Percentiles rank a stretch among this genome's conserved stretches.
phyloP scores from a whole-genome alignment of 53 echinoderm and acorn worm species.

The Paelopatides confundens region DNA sequence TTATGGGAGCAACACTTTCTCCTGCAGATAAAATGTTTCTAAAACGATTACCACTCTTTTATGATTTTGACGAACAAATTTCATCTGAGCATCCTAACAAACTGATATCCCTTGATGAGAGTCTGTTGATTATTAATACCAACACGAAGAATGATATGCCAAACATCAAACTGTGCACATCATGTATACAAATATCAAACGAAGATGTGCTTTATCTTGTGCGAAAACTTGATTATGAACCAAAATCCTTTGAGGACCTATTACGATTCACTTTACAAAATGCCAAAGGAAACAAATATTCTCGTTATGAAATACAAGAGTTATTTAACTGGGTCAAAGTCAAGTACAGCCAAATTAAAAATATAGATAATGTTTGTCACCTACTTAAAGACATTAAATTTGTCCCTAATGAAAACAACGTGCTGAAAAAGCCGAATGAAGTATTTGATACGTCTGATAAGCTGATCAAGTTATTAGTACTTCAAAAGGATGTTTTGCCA shows the following conservation, averaged over 20 bases:
- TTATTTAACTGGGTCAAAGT: not conserved
- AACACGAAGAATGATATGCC: not conserved
- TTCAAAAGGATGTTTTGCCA: conserved; percentile 12
- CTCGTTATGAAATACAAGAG: not conserved
- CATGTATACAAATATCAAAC: not conserved
- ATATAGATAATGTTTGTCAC: not conserved
- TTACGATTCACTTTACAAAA: not conserved
- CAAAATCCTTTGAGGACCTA: not conserved
- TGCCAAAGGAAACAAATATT: not conserved
- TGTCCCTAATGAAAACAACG: not conserved
- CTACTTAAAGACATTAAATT: conserved; percentile 5
- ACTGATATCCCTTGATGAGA: not conserved
- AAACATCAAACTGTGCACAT: not conserved
- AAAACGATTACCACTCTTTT: not conserved
- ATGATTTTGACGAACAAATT: not conserved
- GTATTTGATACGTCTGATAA: conserved; percentile 34
- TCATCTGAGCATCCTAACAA: not conserved
- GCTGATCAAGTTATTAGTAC: not conserved
- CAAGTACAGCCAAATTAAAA: not conserved
- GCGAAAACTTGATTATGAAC: not conserved
- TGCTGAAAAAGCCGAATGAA: not conserved
- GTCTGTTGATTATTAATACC: not conserved
- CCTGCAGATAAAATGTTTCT: not conserved
- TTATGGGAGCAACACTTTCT: not conserved
- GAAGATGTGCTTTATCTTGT: not conserved